Evolutionary conservation across 2,113 vertebrate genomes (phyloP), one percentile per base, ranked within the genome.

Genomic region (Hucho hucho): DNA sequence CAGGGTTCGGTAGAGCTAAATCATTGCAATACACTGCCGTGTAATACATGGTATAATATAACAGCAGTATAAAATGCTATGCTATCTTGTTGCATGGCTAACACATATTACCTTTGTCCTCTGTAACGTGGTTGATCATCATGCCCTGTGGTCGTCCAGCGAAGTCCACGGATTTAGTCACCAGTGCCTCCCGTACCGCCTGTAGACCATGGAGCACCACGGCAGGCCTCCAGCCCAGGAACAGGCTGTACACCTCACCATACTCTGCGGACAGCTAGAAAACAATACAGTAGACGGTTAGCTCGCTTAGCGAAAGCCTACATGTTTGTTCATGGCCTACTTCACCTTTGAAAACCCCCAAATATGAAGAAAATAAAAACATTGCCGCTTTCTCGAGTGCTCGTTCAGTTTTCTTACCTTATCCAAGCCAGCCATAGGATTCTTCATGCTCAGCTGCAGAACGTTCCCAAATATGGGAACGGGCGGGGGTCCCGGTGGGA

Each of bases 381-480:
- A 12, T 13, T 25, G 61, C n/a, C 25, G 4, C 24, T 25, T 64
- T 26, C 24, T 64, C 3, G 25, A 13, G 61, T 12, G 3, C 11
- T 64, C 9, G 25, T 28, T 26, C 5, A 5, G 11, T 32, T 16
- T 37, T 7, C 1, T 28, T 70, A 64, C 84, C 87, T 84, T 46
- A 24, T 81, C 65, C 49, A 87, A 53, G 32, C 82, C 77, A 28
- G 61, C 72, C 29, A 74, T 2, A 4, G 82, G 82, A 70, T 16
- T 83, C 18, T 75, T 70, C 70, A 83, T 56, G 78, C 64, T 80
- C 26, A 87, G 70, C 26, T 87, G 56, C 37, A 87, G 69, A 59
- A 87, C 14, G 65, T 87, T 87, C 46, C 82, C 81, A 25, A 89
- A 32, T 24, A 83, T 4, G 6, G 84, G 86, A n/a, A 82, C 2